A percentile compares a stretch with the other conserved stretches of the same genome.
phyloP scores from a whole-genome alignment of 1,140 invertebrate genomes.

The Atopsyche davidsoni region DNA sequence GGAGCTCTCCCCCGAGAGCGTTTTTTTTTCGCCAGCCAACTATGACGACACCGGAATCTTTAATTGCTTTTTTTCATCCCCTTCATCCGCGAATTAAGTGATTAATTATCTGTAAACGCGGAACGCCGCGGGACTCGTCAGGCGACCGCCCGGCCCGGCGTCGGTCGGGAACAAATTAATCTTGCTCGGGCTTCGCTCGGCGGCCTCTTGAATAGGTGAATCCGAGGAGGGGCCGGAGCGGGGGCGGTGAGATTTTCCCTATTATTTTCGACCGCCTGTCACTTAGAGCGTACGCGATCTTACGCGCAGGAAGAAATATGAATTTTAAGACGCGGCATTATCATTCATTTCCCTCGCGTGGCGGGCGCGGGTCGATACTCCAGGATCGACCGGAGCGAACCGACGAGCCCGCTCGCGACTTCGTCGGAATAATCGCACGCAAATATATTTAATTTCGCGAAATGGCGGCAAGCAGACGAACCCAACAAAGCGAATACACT shows the following conservation, averaged over 20 bases:
- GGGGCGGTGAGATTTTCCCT: neutral
- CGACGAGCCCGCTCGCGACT: no score
- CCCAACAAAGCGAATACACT: neutral
- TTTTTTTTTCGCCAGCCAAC: slow-evolving; percentile 21
- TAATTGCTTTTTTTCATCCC: slow-evolving; percentile 30
- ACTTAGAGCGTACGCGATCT: no score
- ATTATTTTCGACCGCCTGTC: neutral
- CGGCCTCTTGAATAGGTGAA: neutral
- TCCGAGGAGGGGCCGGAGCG: no score
- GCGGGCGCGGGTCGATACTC: no score
- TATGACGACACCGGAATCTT: slow-evolving; percentile 30
- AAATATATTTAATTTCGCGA: slow-evolving; percentile 3
- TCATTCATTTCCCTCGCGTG: neutral
- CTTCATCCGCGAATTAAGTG: slow-evolving; percentile 28
- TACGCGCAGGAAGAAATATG: neutral
- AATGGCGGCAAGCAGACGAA: neutral
- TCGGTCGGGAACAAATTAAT: slow-evolving; percentile 10
- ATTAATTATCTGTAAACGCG: slow-evolving; percentile 31
- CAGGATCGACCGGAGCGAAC: slow-evolving; percentile 26
- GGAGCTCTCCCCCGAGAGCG: neutral
- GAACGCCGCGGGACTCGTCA: slow-evolving; percentile 24
- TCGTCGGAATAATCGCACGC: no score
- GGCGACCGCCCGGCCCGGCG: slow-evolving; percentile 20
- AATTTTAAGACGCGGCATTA: neutral
- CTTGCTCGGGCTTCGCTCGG: neutral